Evolutionary conservation across 2,888 invertebrate genomes (phyloP).

Genomic region (Capitulum mitella): DNA sequence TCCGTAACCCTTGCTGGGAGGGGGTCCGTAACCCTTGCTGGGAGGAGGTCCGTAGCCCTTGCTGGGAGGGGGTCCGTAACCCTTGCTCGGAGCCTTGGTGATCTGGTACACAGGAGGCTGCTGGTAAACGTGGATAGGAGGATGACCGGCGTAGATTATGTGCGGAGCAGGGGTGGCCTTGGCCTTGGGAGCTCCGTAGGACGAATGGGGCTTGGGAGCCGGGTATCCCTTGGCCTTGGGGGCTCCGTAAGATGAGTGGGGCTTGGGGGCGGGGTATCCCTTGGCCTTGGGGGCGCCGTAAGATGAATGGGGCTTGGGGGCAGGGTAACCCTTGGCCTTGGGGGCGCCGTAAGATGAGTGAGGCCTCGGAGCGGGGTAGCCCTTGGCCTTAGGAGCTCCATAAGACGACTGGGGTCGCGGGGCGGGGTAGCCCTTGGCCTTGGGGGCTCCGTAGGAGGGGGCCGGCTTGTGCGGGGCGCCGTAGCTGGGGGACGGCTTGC

Average conservation of each 20-base stretch:
- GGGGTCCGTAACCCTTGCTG: slow-evolving; percentile 11
- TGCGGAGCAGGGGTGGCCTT: slow-evolving; percentile 38
- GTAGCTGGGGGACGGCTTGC: slow-evolving; percentile 26
- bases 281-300: slow-evolving; percentile 32
- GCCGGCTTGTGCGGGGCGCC: slow-evolving; percentile 24
- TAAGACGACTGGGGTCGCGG: slow-evolving; percentile 32
- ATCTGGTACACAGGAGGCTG: slow-evolving; percentile 38
- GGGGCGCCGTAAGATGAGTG: slow-evolving; percentile 26
- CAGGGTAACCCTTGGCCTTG: slow-evolving; percentile 31
- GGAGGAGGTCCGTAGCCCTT: slow-evolving; percentile 22
- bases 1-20: slow-evolving; percentile 10
- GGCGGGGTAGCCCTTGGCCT: slow-evolving; percentile 28
- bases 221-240: slow-evolving; percentile 31
- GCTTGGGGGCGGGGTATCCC: slow-evolving; percentile 26
- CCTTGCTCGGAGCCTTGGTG: slow-evolving; percentile 30
- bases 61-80: slow-evolving; percentile 23
- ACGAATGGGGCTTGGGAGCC: slow-evolving; percentile 23
- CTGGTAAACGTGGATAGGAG: slow-evolving; percentile 43
- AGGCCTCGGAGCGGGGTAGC: background rate
- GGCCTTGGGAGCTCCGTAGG: slow-evolving; percentile 32
- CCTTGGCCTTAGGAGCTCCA: slow-evolving; percentile 30
- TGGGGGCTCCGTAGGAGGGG: slow-evolving; percentile 28
- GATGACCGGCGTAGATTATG: slow-evolving; percentile 42
- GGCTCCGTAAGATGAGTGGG: slow-evolving; percentile 28
- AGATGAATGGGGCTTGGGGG: slow-evolving; percentile 24